phyloP scores from a whole-genome alignment of 2,113 vertebrate species.

The Elaphurus davidianus region DNA sequence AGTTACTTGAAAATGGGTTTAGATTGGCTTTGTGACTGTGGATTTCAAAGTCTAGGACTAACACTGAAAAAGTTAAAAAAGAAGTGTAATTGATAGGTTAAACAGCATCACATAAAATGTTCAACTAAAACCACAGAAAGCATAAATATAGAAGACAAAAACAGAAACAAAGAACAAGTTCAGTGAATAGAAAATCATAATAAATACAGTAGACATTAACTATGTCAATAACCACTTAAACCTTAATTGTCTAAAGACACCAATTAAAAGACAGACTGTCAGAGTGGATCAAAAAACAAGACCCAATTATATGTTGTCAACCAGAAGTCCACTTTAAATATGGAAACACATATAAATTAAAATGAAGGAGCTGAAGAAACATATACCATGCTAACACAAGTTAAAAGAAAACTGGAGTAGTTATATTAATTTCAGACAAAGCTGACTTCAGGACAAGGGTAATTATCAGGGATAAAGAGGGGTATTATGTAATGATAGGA shows the following conservation, averaged over 20 bases:
- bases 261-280: not conserved
- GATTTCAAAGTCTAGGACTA: not conserved
- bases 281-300: not conserved
- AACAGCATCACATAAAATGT: not conserved
- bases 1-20: not conserved
- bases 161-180: not conserved
- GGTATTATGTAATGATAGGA: not conserved
- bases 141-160: not conserved
- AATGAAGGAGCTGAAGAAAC: not conserved
- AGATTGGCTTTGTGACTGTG: not conserved
- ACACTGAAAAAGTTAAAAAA: not conserved
- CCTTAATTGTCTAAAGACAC: not conserved
- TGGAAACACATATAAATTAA: not conserved
- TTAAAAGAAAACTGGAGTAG: not conserved
- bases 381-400: not conserved
- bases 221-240: not conserved
- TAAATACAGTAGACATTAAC: not conserved
- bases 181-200: not conserved
- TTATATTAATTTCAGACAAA: constrained; percentile 9
- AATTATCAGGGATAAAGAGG: not conserved
- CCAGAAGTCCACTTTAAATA: not conserved
- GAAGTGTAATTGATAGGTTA: not conserved
- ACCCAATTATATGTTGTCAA: not conserved
- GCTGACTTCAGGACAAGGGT: not conserved
- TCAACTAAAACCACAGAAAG: not conserved